These are phyloP conservation scores for Sesia apiformis DNA, from an alignment of 2,888 invertebrate species.

Conservation along the genomic window DNA sequence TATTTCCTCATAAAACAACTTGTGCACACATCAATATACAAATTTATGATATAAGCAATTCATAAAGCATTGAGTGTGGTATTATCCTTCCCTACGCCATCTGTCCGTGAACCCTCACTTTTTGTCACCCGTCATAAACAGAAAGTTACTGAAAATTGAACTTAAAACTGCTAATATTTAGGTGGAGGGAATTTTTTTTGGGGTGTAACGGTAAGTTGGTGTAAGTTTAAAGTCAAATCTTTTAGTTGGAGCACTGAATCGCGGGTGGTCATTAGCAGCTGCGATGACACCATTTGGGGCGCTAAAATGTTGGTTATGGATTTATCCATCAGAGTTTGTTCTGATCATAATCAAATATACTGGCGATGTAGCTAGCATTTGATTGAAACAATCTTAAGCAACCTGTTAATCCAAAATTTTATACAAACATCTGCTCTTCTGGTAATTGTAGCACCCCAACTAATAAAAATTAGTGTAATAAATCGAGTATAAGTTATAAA, in stretches of 20 bases:
- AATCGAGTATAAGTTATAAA: too few species aligned
- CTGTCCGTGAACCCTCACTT: constrained; percentile 34
- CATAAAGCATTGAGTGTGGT: constrained; percentile 31
- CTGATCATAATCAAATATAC: too few species aligned
- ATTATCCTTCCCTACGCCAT: constrained; percentile 54
- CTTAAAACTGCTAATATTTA: constrained; percentile 15
- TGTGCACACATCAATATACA: constrained; percentile 9
- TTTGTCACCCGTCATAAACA: constrained; percentile 5
- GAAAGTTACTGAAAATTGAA: constrained; percentile 12
- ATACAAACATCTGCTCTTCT: too few species aligned
- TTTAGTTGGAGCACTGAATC: constrained; percentile 30
- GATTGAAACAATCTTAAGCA: too few species aligned
- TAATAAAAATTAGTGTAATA: too few species aligned
- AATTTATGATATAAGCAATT: constrained; percentile 37
- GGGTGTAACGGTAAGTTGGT: constrained; percentile 10
- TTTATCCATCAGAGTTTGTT: too few species aligned
- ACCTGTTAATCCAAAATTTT: too few species aligned
- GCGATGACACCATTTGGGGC: constrained; percentile 32
- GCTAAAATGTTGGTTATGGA: constrained; percentile 33
- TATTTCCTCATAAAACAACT: constrained; percentile 34
- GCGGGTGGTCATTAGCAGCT: constrained; percentile 62
- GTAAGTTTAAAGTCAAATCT: constrained; percentile 39
- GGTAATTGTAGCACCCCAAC: too few species aligned
- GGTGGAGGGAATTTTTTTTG: background rate
- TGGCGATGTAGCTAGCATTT: too few species aligned